These are phyloP conservation scores for Pangasianodon hypophthalmus DNA, from an alignment of 2,113 vertebrate genomes.

Conservation along the genomic window DNA sequence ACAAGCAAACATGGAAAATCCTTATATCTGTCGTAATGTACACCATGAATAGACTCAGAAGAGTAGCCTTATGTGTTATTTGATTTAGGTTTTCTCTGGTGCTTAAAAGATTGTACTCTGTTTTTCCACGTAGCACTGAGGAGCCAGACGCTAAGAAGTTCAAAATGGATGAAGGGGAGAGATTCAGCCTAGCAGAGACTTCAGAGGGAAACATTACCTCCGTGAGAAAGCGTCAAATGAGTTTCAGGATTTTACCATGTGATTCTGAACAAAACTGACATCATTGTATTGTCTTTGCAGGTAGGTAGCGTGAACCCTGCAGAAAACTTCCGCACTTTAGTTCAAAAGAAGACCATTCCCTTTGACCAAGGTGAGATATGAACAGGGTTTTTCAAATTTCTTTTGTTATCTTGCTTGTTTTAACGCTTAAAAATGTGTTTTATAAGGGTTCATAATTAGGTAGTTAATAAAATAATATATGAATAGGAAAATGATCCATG, in stretches of 20 bases:
- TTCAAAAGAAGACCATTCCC: constrained; percentile 80
- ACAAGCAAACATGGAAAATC: background rate
- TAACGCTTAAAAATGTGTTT: background rate
- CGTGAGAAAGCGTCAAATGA: constrained; percentile 71
- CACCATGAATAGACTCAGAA: background rate
- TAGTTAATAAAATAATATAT: background rate
- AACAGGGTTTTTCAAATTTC: background rate
- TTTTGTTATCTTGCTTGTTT: background rate
- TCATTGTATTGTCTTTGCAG: constrained; percentile 68
- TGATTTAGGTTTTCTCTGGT: no score
- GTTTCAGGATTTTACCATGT: background rate
- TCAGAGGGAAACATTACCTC: constrained; percentile 81
- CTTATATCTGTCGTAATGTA: background rate
- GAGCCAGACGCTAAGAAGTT: constrained; percentile 76
- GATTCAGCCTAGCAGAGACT: constrained; percentile 78
- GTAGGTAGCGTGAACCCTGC: constrained; percentile 90
- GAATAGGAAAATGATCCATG: background rate
- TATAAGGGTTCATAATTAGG: background rate
- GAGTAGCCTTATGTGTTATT: background rate
- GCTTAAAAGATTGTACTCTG: background rate
- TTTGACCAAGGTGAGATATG: constrained; percentile 84
- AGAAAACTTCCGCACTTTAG: constrained; percentile 81
- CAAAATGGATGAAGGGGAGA: constrained; percentile 74
- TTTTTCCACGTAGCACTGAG: constrained; percentile 63
- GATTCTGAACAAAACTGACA: background rate